Evolutionary conservation across 2,113 vertebrate genomes (phyloP), one percentile per base, ranked within the genome.

Genomic region (Prunella himalayana): DNA sequence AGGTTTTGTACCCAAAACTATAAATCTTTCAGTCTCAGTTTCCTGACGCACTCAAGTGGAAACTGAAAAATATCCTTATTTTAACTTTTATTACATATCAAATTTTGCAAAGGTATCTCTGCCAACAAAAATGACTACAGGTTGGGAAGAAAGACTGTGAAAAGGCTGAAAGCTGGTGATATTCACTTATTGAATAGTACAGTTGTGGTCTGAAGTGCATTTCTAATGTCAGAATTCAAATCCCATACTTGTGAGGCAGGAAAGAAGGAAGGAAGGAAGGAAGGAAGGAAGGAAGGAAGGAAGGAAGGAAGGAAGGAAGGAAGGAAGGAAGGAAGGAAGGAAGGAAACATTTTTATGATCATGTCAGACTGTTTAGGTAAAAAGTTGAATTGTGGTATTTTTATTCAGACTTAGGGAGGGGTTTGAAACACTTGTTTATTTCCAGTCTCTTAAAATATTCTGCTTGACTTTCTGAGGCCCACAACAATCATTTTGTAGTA

Each of bases 121-220:
- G 94, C 96, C 96, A 96, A 97, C 42, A 92, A 88, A 96, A 95
- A 97, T 93, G 82, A 86, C 86, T 97, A 84, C 72, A 94, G 80
- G 64, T 95, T 93, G 83, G 42, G 94, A 93, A 90, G 68, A 33
- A 81, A 90, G 68, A 94, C 76, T 54, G 9, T 60, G 88, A 90
- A 94, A 86, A 0, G 54, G 16, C 56, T 86, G 71, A 86, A 93
- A 80, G 27, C 59, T 90, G 82, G 44, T 93, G 72, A 70, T 88
- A 80, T 10, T 82, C 79, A 66, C 68, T 70, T 70, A 77, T 81
- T 63, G 54, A 83, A 44, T 47, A 69, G 47, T 47, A 39, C 50
- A 83, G 68, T 66, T 68, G 77, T 83, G 54, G 50, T 77, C 39
- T 83, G 82, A 93, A 93, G 60, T 42, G 13, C 33, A 54, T 88